Percentiles rank a stretch among this genome's conserved stretches.
Evolutionary conservation across 64 coral and sea anemone genomes (phyloP).

Genomic region (Trachythela sp.): DNA sequence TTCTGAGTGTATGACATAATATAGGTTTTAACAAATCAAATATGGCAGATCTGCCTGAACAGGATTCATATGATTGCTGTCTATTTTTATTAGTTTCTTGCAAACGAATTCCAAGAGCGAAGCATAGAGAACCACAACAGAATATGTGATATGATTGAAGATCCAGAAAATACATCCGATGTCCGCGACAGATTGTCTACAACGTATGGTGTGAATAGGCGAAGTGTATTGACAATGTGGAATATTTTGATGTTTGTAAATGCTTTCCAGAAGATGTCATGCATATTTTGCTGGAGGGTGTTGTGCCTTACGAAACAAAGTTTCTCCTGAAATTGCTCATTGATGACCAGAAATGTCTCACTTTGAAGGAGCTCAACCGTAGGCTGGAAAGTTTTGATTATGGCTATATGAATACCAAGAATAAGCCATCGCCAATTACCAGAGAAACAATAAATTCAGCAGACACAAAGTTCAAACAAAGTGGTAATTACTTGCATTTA

Average conservation of each 20-base stretch:
- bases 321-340: constrained; percentile 32
- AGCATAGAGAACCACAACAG: constrained; percentile 18
- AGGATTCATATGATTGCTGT: background rate
- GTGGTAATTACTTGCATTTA: constrained; percentile 21
- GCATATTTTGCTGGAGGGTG: constrained; percentile 36
- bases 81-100: constrained; percentile 18
- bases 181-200: constrained; percentile 31
- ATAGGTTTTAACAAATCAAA: background rate
- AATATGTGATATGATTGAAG: constrained; percentile 34
- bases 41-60: no score
- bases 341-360: constrained; percentile 33
- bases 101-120: constrained; percentile 34
- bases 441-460: constrained; percentile 44
- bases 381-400: constrained; percentile 46
- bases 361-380: constrained; percentile 42
- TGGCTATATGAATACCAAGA: constrained; percentile 45
- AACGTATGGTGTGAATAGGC: constrained; percentile 16
- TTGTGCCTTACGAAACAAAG: constrained; percentile 50
- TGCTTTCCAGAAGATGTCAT: constrained; percentile 10
- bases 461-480: constrained; percentile 50
- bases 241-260: background rate
- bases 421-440: constrained; percentile 43
- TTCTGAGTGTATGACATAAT: no score
- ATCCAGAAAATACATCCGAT: constrained; percentile 30
- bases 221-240: background rate